Evolutionary conservation across 2,888 invertebrate species (phyloP), one percentile per base, ranked within the genome.

Genomic region (Sesia bembeciformis): DNA sequence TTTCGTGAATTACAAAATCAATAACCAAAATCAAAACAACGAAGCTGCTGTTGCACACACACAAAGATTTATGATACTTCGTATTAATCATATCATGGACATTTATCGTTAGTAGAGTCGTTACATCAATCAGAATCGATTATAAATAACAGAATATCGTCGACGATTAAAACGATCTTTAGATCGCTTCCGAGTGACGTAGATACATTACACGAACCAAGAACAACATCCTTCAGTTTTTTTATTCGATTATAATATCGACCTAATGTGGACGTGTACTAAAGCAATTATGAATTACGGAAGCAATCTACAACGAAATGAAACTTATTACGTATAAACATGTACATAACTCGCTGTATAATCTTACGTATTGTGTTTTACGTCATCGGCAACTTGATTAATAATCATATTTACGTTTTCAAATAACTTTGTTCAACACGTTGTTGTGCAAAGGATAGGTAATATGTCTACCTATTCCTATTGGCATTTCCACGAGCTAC

Each of bases 271-370:
- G 66, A 63, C 62, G 58, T 59, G 58, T 62, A 64, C 60, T 62
- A 65, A 63, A 66, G 67, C 72, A 76, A 78, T 82, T 77, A 78
- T 68, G 69, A 62, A 67, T 67, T 74, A 71, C 80, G 81, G 81
- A 81, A 82, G 78, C 74, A 72, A 76, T 76, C 72, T 71, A 65
- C 67, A 65, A 61, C 64, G 63, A 68, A 72, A 70, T 64, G 67
- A 68, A 76, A 74, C 71, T 71, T 74, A 75, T 79, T 78, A 76
- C 76, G 72, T 74, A 65, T 60, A 39, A 38, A 50, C 61, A 60
- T 59, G 65, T 68, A 68, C 72, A 70, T 71, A 70, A 69, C 68
- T 65, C 68, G 67, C 64, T 65, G 67, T 60, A 68, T 70, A 70
- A 74, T 73, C 62, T 63, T 65, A 70, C 66, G 66, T 64, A 64